Evolutionary conservation across 2,888 invertebrate species (phyloP), one percentile per base, ranked within the genome.

Genomic region (Drosophila macrothrix): DNA sequence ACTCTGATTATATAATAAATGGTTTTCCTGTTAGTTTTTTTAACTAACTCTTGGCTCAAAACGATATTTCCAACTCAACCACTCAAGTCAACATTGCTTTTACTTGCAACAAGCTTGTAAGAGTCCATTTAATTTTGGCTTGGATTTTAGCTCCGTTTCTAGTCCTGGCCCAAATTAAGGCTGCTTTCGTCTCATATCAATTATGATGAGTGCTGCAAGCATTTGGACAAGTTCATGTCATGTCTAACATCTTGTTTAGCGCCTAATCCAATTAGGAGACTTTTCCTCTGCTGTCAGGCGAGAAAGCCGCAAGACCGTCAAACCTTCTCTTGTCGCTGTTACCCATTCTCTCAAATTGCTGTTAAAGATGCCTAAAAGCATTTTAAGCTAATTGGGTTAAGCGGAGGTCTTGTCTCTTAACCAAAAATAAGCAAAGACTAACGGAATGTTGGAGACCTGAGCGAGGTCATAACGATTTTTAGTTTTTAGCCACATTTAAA

Each of bases 201-300:
- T 55, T 67, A 59, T 52, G 33, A 69, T 35, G 43, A 69, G 58
- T 60, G 49, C 37, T 54, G 31, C n/a, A 59, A 10, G 35, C 43
- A 54, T 56, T 67, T 33, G 43, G 76, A 60, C 58, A 58, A 46
- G 64, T 65, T 69, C 43, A 50, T 63, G 65, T 37, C 74, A 56
- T 80, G 74, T 59, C 67, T 7, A 66, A 77, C 74, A 67, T 61
- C 73, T 67, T 73, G 66, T 67, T 61, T 59, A 60, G 37, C 61
- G 22, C 61, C 50, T 72, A 80, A 88, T 83, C 71, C 75, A 85
- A 84, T 88, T 88, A 80, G 70, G 73, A 72, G 69, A 70, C 63
- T 56, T 61, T 60, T 65, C 31, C 37, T 43, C 12, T 33, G 63
- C 28, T 60, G 53, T n/a, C 60, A 55, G 50, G 49, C 60, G 39